Base-by-base conservation (phyloP, 2,888 invertebrate genomes). In the Drosophila nigritarsus region DNA sequence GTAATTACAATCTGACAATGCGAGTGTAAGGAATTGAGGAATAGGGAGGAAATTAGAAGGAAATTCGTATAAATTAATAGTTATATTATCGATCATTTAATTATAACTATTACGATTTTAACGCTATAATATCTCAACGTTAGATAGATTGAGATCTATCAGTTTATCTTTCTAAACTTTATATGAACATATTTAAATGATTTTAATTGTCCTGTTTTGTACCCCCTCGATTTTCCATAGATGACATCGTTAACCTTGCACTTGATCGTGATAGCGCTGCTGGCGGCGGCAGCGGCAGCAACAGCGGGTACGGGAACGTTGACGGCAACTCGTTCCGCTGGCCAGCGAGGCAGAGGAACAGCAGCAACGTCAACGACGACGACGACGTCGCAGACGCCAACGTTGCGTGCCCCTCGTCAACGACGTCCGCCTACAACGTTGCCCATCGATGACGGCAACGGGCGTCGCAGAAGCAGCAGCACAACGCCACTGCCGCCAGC, bases 221-320 rank as follows among this genome's bases (percentile, higher is more conserved):
- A 30, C n/a, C 32, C 11, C 3, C 32, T 34, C 11, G 27, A 9
- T 29, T 65, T 48, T 27, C 38, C 49, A 29, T 79, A 90, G 90
- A 90, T 90, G 90, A 85, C 87, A 80, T 88, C 92, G 90, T 90
- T 92, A 90, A 90, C 92, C 92, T 92, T 93, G 91, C 92, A 92
- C 92, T 92, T 92, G 90, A 88, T 90, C 78, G 89, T 90, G 82
- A 83, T 90, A 83, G 71, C 75, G 67, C 67, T 89, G 86, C 77
- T 85, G 56, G 70, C 70, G 65, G 73, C 72, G 65, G 58, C 75
- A 59, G 45, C 65, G 20, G 34, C 77, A 45, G 38, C 66, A 34
- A 36, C 64, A 38, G 7, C 74, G 68, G 65, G 67, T 65, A 48
- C 65, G 24, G 40, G 66, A 48, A 40, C 76, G 38, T 24, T 76